phyloP scores from a whole-genome alignment of 2,113 vertebrate species.

The Spilogale gracilis region DNA sequence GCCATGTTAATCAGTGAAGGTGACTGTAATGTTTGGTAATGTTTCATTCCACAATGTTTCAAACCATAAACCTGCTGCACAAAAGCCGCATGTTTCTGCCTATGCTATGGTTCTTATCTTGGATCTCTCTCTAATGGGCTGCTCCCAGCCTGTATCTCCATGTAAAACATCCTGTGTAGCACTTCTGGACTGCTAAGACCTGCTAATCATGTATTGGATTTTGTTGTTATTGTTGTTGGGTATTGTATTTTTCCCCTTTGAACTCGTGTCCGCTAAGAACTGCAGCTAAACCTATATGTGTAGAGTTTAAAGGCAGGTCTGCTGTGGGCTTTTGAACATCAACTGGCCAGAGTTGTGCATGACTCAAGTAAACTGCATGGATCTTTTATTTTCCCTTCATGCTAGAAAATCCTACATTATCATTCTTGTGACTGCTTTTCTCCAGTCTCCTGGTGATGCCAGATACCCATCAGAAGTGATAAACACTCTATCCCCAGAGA shows the following conservation, averaged over 20 bases:
- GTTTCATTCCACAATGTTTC: not conserved
- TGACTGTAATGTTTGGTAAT: not conserved
- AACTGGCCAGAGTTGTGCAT: conserved; percentile 81
- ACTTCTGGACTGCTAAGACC: conserved; percentile 39
- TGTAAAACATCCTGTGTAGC: conserved; percentile 75
- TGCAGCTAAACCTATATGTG: conserved; percentile 81
- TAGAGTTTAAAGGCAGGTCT: conserved; percentile 86
- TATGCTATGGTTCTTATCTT: not conserved
- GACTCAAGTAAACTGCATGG: conserved; percentile 80
- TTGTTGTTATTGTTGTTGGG: not conserved
- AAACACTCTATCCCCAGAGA: conserved; percentile 78
- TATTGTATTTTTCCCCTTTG: conserved; percentile 73
- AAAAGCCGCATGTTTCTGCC: not conserved
- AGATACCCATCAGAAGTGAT: conserved; percentile 86
- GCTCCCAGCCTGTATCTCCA: conserved; percentile 31
- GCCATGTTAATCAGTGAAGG: not conserved
- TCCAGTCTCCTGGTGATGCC: conserved; percentile 76
- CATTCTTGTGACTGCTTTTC: conserved; percentile 82
- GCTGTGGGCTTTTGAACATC: conserved; percentile 84
- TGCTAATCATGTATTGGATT: conserved; percentile 55
- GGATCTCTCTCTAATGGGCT: conserved; percentile 42
- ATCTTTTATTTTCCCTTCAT: conserved; percentile 63
- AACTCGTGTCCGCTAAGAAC: conserved; percentile 79
- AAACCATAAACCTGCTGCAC: not conserved
- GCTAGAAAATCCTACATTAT: conserved; percentile 85